These are phyloP conservation scores for Nasonovia ribisnigri DNA, from an alignment of 2,888 invertebrate genomes.

Conservation along the genomic window DNA sequence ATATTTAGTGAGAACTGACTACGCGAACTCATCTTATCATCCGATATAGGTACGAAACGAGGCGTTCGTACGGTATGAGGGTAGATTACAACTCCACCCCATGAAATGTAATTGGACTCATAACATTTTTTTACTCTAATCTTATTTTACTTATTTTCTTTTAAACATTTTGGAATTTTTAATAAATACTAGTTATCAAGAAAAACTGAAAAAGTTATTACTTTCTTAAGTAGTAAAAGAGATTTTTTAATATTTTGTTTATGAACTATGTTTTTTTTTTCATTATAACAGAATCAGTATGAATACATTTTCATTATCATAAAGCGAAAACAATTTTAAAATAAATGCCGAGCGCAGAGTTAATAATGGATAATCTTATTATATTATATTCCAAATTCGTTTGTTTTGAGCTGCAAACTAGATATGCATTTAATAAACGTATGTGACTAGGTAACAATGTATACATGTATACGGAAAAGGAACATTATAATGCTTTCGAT, in stretches of 20 bases:
- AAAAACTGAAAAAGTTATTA: background rate
- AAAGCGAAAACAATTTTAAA: background rate
- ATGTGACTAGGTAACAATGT: background rate
- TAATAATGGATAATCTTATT: background rate
- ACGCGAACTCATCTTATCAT: background rate
- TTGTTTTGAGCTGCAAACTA: background rate
- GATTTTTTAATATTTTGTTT: background rate
- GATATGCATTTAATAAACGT: background rate
- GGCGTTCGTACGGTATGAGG: background rate
- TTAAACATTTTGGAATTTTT: background rate
- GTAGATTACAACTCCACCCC: background rate
- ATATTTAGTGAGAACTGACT: background rate
- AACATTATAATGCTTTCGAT: background rate
- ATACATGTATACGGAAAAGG: background rate
- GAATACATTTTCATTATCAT: background rate
- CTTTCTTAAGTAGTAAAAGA: background rate
- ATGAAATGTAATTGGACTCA: background rate
- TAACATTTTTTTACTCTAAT: background rate
- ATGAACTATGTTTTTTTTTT: background rate
- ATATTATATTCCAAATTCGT: background rate
- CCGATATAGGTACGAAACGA: background rate
- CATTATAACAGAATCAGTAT: background rate
- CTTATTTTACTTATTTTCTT: background rate
- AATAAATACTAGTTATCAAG: background rate
- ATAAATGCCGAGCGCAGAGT: background rate